phyloP scores from a whole-genome alignment of 2,888 invertebrate species.

The Acleris holmiana region DNA sequence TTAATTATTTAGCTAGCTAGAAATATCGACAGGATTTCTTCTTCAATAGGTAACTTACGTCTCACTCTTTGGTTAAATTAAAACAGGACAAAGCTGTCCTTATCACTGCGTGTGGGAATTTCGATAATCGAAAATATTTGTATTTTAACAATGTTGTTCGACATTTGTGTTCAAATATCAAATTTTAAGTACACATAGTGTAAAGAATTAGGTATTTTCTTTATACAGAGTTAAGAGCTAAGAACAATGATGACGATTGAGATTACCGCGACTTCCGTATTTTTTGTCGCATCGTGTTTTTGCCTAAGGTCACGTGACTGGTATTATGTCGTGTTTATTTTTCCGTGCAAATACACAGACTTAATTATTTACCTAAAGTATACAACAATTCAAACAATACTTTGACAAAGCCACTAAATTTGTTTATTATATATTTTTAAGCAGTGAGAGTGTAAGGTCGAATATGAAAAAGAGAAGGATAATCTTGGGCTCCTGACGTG shows the following conservation, averaged over 20 bases:
- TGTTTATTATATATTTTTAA: no score
- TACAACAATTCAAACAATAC: background rate
- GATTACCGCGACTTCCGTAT: conserved; percentile 47
- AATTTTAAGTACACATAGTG: background rate
- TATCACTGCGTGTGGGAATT: background rate
- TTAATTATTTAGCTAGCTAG: background rate
- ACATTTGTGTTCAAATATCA: no score
- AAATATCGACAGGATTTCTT: background rate
- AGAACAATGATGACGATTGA: conserved; percentile 13
- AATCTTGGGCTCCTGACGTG: no score
- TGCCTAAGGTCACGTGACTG: conserved; percentile 43
- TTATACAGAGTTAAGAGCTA: background rate
- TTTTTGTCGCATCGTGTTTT: conserved; percentile 48
- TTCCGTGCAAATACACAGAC: conserved; percentile 15
- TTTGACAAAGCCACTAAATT: background rate
- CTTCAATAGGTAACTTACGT: background rate
- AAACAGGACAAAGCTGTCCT: background rate
- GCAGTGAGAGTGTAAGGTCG: no score
- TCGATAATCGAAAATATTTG: conserved; percentile 3
- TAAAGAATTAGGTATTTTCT: background rate
- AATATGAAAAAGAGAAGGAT: no score
- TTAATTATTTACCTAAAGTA: conserved; percentile 6
- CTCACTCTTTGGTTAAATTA: background rate
- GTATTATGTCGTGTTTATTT: conserved; percentile 21
- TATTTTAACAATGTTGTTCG: background rate